phyloP scores from a whole-genome alignment of 2,888 invertebrate species.

The Cataglyphis livida region DNA sequence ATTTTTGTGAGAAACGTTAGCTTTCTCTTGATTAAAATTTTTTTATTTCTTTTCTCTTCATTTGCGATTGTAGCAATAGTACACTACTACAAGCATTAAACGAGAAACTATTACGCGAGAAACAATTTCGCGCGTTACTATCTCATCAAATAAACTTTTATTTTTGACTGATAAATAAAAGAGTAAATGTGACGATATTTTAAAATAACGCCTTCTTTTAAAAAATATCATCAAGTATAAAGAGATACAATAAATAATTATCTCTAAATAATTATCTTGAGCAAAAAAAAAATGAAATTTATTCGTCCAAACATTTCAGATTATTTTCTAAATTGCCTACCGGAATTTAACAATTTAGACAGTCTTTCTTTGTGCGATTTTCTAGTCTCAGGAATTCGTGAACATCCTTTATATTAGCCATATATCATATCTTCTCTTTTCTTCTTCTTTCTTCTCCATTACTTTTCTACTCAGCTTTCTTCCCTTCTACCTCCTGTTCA shows the following conservation, averaged over 20 bases:
- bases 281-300: constrained; percentile 22
- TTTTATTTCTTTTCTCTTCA: neutral
- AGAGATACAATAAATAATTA: constrained; percentile 58
- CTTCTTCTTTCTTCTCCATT: neutral
- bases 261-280: constrained; percentile 3
- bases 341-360: constrained; percentile 64
- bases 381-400: constrained; percentile 31
- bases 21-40: constrained; percentile 4
- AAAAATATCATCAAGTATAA: constrained; percentile 3
- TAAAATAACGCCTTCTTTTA: neutral
- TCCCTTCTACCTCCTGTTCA: constrained; percentile 10
- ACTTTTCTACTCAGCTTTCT: neutral
- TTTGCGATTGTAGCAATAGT: neutral
- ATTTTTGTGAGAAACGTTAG: neutral
- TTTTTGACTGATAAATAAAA: neutral
- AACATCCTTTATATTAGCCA: constrained; percentile 54
- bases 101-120: neutral
- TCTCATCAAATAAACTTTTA: constrained; percentile 20
- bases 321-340: constrained; percentile 51
- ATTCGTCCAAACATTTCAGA: constrained; percentile 45
- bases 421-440: constrained; percentile 1
- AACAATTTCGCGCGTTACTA: constrained; percentile 15
- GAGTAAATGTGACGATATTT: constrained; percentile 25
- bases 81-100: neutral
- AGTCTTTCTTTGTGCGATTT: constrained; percentile 45